A percentile compares a stretch with the other conserved stretches of the same genome.
phyloP scores from a whole-genome alignment of 2,888 invertebrate genomes.

The Gymnoscelis rufifasciata region DNA sequence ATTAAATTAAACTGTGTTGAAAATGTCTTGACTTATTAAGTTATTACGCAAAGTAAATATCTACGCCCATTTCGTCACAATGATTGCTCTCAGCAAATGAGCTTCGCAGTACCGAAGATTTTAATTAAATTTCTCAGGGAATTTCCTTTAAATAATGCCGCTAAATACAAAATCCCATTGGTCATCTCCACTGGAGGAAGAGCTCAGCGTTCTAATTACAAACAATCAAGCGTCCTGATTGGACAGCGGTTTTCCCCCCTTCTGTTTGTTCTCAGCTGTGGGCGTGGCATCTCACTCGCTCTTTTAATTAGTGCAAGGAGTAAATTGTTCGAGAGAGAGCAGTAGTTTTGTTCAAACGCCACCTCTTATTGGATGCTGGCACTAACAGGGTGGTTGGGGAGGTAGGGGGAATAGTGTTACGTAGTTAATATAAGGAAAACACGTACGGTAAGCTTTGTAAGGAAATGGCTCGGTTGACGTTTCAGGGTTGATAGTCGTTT shows the following conservation, averaged over 20 bases:
- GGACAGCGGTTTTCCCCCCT: constrained; percentile 66
- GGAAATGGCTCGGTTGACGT: constrained; percentile 71
- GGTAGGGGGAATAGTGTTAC: constrained; percentile 65
- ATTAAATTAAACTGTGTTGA: no score
- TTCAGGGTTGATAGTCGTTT: constrained; percentile 63
- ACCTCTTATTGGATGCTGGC: constrained; percentile 74
- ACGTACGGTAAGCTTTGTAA: constrained; percentile 67
- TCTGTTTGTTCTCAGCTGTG: constrained; percentile 72
- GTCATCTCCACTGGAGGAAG: constrained; percentile 71
- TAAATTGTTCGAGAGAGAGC: constrained; percentile 78
- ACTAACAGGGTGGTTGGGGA: constrained; percentile 54
- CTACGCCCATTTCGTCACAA: constrained; percentile 50
- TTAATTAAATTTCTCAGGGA: constrained; percentile 57
- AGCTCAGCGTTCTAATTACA: constrained; percentile 76
- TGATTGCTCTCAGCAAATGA: constrained; percentile 56
- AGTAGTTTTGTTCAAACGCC: constrained; percentile 67
- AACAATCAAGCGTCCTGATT: constrained; percentile 76
- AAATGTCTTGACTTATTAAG: no score
- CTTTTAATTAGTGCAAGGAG: constrained; percentile 80
- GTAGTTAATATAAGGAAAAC: constrained; percentile 76
- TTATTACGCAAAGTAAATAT: constrained; percentile 32
- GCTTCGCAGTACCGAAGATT: constrained; percentile 46
- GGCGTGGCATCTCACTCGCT: constrained; percentile 75
- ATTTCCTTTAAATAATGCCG: constrained; percentile 55
- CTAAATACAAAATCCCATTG: constrained; percentile 71